These are phyloP conservation scores for Paragorgia papillata DNA, from an alignment of 92 coral and sea anemone genomes.

Conservation along the genomic window DNA sequence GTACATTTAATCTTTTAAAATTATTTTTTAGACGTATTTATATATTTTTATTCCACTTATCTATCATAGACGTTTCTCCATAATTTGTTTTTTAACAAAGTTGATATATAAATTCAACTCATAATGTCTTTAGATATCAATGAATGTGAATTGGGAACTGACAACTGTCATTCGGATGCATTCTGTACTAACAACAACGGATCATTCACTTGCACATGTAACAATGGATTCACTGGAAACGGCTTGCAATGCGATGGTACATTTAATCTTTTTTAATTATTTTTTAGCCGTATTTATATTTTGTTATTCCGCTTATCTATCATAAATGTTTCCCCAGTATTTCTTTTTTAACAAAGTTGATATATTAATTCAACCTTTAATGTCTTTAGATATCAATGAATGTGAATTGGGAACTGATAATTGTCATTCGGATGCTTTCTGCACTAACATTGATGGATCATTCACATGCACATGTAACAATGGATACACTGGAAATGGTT, in stretches of 20 bases:
- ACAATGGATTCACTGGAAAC: constrained; percentile 82
- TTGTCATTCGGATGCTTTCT: constrained; percentile 74
- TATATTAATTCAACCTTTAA: too few relatives aligned
- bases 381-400: constrained; percentile 48
- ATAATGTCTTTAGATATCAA: too few relatives aligned
- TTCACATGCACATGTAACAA: constrained; percentile 79
- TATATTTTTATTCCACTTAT: too few relatives aligned
- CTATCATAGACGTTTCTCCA: too few relatives aligned
- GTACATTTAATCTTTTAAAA: too few relatives aligned
- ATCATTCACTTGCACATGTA: constrained; percentile 82
- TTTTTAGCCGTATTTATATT: not conserved
- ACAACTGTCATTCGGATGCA: constrained; percentile 80
- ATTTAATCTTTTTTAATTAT: not conserved
- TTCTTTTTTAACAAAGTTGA: too few relatives aligned
- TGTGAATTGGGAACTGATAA: constrained; percentile 28
- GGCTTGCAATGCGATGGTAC: constrained; percentile 70
- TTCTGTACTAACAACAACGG: constrained; percentile 86
- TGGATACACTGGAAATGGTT: constrained; percentile 87
- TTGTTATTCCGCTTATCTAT: too few relatives aligned
- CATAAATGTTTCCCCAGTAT: too few relatives aligned
- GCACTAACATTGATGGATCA: constrained; percentile 83
- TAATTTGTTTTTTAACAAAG: too few relatives aligned
- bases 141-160: constrained; percentile 56
- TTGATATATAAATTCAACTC: too few relatives aligned
- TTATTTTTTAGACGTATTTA: too few relatives aligned